A percentile compares a stretch with the other conserved stretches of the same genome.
These are phyloP conservation scores for Somateria mollissima DNA, from an alignment of 2,797 vertebrate species.

Conservation along the genomic window DNA sequence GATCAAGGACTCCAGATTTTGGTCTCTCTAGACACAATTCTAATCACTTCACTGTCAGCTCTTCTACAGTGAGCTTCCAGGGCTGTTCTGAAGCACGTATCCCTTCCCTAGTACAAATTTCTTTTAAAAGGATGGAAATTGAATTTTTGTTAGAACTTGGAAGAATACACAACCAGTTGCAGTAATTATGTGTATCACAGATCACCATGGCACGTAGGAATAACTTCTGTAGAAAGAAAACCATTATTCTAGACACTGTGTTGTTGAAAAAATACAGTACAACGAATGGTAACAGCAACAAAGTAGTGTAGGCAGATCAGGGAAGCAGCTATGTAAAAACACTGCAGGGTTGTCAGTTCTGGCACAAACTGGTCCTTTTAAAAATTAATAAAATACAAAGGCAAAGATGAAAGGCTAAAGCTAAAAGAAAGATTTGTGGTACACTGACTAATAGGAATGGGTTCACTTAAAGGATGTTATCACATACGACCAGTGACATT, in stretches of 20 bases:
- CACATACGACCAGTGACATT: neutral
- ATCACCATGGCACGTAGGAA: neutral
- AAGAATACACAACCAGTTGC: neutral
- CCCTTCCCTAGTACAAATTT: neutral
- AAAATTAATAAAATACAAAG: neutral
- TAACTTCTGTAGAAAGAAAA: neutral
- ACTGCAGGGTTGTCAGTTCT: neutral
- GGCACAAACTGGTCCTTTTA: neutral
- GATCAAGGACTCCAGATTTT: neutral
- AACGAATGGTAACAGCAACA: neutral
- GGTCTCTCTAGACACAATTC: neutral
- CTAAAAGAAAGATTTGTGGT: neutral
- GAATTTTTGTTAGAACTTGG: neutral
- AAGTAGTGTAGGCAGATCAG: neutral
- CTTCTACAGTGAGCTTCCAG: neutral
- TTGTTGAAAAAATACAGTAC: neutral
- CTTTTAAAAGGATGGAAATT: neutral
- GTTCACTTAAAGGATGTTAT: neutral
- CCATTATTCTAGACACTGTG: neutral
- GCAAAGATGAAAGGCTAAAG: neutral
- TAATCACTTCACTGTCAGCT: neutral
- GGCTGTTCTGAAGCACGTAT: neutral
- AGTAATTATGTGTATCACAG: neutral
- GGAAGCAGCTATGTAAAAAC: neutral
- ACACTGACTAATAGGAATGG: neutral